A percentile compares a stretch with the other conserved stretches of the same genome.
Conservation (phyloP, 1,140 invertebrate genomes). For the Daktulosphaira vitifoliae region DNA sequence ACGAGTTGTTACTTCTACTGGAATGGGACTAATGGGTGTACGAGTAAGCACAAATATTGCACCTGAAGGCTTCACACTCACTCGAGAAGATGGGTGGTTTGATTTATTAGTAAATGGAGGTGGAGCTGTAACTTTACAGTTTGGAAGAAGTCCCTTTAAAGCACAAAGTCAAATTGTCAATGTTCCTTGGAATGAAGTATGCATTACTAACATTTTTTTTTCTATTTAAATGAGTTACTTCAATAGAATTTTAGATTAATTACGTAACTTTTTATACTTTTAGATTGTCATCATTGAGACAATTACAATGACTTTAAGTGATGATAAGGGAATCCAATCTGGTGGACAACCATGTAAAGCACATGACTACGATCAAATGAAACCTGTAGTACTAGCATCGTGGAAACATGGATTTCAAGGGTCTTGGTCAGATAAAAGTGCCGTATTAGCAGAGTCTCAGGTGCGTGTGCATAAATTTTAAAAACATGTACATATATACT, state of each 20-base stretch:
- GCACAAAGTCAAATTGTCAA: slow-evolving; percentile 83
- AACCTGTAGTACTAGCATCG: slow-evolving; percentile 85
- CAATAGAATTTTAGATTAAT: too few species aligned
- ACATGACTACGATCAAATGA: slow-evolving; percentile 89
- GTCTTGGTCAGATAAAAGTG: slow-evolving; percentile 82
- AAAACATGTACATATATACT: neutral
- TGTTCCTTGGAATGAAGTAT: slow-evolving; percentile 93
- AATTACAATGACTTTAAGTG: slow-evolving; percentile 72
- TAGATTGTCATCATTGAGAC: slow-evolving; percentile 82
- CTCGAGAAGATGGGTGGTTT: slow-evolving; percentile 86
- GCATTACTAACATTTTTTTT: slow-evolving; percentile 35
- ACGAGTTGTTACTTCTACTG: slow-evolving; percentile 78
- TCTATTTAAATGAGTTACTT: too few species aligned
- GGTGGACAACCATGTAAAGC: slow-evolving; percentile 69
- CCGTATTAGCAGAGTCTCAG: slow-evolving; percentile 89
- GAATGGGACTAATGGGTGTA: slow-evolving; percentile 86
- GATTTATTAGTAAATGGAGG: slow-evolving; percentile 95
- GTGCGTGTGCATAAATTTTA: slow-evolving; percentile 43
- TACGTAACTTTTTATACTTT: slow-evolving; percentile 8
- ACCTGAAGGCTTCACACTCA: slow-evolving; percentile 87
- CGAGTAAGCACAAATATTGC: slow-evolving; percentile 82
- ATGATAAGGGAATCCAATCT: slow-evolving; percentile 56
- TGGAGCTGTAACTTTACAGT: slow-evolving; percentile 86
- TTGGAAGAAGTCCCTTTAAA: slow-evolving; percentile 85
- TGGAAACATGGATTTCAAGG: slow-evolving; percentile 96